A percentile compares a stretch with the other conserved stretches of the same genome.
phyloP scores from a whole-genome alignment of 2,797 vertebrate genomes.

The Nyctalus aviator region DNA sequence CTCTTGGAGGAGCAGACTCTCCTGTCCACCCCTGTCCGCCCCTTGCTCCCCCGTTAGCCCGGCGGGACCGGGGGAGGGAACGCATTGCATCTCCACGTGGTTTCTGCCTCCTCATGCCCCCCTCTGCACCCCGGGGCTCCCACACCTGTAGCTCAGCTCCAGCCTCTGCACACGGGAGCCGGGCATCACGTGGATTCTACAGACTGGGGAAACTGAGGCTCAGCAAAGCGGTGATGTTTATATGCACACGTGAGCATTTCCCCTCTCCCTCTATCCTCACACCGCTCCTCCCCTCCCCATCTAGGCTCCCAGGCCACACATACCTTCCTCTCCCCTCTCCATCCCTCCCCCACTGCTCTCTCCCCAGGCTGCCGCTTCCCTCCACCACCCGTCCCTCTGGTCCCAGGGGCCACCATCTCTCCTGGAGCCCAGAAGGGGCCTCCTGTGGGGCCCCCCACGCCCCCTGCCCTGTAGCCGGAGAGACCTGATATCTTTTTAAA shows the following conservation, averaged over 20 bases:
- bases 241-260: background rate
- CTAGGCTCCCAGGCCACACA: no score
- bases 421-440: background rate
- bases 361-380: no score
- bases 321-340: background rate
- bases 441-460: background rate
- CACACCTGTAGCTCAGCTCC: background rate
- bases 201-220: background rate
- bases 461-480: background rate
- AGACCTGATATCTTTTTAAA: background rate
- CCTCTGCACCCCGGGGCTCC: background rate
- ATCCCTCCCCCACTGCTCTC: rapidly evolving
- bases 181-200: rapidly evolving
- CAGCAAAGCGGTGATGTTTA: background rate
- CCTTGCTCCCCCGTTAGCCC: background rate
- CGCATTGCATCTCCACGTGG: rapidly evolving
- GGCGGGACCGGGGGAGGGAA: background rate
- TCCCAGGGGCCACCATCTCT: background rate
- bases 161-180: rapidly evolving
- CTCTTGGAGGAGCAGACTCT: background rate
- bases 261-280: background rate
- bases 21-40: rapidly evolving
- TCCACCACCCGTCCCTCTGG: rapidly evolving
- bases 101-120: background rate
- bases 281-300: no score